Conservation (phyloP, 2,113 vertebrate genomes). For the Apodemus speciosus region DNA sequence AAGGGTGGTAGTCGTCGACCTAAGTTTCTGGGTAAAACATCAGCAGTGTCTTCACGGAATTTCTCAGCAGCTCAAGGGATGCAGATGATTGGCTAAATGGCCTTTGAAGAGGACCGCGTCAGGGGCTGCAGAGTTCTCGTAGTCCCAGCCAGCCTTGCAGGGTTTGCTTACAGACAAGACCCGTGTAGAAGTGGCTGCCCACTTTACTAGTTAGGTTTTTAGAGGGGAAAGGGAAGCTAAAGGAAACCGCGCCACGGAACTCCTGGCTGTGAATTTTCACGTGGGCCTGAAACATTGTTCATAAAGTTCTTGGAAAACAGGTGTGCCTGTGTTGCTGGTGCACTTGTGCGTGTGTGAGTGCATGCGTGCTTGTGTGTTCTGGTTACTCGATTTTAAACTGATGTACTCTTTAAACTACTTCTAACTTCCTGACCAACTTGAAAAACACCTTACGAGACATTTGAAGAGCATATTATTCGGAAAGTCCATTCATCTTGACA, state of each 20-base stretch:
- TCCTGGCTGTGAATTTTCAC: background rate
- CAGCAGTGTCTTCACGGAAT: background rate
- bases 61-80: background rate
- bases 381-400: conserved; percentile 15
- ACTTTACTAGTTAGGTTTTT: conserved; percentile 1
- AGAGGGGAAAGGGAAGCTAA: background rate
- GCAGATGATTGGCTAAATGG: conserved; percentile 6
- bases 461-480: conserved; percentile 38
- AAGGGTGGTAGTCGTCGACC: background rate
- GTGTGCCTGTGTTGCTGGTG: background rate
- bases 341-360: background rate
- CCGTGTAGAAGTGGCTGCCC: background rate
- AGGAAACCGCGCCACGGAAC: background rate
- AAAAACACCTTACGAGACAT: conserved; percentile 15
- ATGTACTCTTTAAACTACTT: conserved; percentile 44
- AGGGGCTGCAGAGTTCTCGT: background rate
- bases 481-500: conserved; percentile 47
- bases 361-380: background rate
- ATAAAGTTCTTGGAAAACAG: conserved; percentile 45
- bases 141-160: background rate
- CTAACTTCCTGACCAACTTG: conserved; percentile 29
- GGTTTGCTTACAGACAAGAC: background rate
- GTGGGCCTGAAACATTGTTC: background rate
- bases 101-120: background rate
- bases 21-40: background rate